Evolutionary conservation across 2,888 invertebrate species (phyloP).

Genomic region (Megaustenia siamemsis): DNA sequence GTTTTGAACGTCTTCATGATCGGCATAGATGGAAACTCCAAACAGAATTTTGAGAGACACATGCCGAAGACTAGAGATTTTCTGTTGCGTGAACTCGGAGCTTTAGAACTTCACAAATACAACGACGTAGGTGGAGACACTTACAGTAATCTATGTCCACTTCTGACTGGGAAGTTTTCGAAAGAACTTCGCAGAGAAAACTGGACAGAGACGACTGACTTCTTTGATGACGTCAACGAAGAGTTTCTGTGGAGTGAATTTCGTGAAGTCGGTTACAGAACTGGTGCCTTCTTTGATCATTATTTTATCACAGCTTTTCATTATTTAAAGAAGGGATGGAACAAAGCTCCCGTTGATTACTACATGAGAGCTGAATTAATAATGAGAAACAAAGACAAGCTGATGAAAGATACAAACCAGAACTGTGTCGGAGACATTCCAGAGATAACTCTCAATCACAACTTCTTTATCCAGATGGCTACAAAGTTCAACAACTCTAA

Average conservation of each 20-base stretch:
- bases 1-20: constrained; percentile 32
- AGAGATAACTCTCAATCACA: neutral
- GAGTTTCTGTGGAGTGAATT: constrained; percentile 38
- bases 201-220: neutral
- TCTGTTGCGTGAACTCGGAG: neutral
- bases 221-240: neutral
- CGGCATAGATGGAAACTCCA: constrained; percentile 47
- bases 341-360: constrained; percentile 26
- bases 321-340: constrained; percentile 26
- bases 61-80: constrained; percentile 40
- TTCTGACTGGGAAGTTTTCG: constrained; percentile 32
- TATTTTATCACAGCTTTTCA: constrained; percentile 25
- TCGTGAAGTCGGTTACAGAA: constrained; percentile 24
- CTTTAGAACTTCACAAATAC: constrained; percentile 24
- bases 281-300: neutral
- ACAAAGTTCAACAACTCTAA: constrained; percentile 14
- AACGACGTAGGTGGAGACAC: constrained; percentile 26
- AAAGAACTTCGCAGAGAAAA: too few relatives aligned
- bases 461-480: constrained; percentile 31
- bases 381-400: neutral
- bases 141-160: neutral
- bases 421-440: constrained; percentile 41
- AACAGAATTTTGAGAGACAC: constrained; percentile 14
- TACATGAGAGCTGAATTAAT: constrained; percentile 9
- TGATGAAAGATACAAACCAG: neutral